These are phyloP conservation scores for Monopterus albus DNA, from an alignment of 2,113 vertebrate genomes.

Conservation along the genomic window DNA sequence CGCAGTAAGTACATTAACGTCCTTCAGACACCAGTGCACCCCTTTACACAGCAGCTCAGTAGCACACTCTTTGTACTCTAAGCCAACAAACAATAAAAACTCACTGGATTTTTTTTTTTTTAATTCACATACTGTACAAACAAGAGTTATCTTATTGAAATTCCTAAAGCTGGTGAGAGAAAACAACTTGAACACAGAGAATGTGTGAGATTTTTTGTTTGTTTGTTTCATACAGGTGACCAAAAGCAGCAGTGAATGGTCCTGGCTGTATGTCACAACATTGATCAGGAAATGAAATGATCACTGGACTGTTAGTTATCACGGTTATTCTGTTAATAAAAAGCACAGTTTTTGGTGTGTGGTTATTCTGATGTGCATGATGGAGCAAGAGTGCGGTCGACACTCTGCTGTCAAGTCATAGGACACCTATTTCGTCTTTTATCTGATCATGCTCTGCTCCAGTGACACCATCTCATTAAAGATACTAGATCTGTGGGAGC, in stretches of 20 bases:
- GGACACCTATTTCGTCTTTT: conserved; percentile 5
- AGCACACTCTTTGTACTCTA: conserved; percentile 7
- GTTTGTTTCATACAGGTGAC: neutral
- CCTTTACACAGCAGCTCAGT: conserved; percentile 21
- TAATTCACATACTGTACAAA: conserved; percentile 4
- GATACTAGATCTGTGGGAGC: neutral
- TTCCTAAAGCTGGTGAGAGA: neutral
- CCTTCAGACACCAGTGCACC: conserved; percentile 45
- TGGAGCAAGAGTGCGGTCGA: neutral
- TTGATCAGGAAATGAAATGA: conserved; percentile 63
- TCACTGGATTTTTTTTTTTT: conserved; percentile 12
- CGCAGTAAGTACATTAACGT: conserved; percentile 52
- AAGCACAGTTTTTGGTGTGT: conserved; percentile 19
- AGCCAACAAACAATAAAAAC: conserved; percentile 17
- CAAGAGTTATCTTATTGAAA: neutral
- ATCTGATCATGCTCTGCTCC: conserved; percentile 18
- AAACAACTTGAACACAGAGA: conserved; percentile 14
- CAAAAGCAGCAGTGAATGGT: neutral
- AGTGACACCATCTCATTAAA: neutral
- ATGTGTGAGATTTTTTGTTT: neutral
- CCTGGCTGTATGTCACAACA: conserved; percentile 48
- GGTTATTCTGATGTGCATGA: neutral
- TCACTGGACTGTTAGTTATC: conserved; percentile 37
- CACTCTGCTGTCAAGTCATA: neutral
- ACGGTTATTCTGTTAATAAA: conserved; percentile 42